Conservation (phyloP, 2,888 invertebrate species). For the Tinea pellionella region DNA sequence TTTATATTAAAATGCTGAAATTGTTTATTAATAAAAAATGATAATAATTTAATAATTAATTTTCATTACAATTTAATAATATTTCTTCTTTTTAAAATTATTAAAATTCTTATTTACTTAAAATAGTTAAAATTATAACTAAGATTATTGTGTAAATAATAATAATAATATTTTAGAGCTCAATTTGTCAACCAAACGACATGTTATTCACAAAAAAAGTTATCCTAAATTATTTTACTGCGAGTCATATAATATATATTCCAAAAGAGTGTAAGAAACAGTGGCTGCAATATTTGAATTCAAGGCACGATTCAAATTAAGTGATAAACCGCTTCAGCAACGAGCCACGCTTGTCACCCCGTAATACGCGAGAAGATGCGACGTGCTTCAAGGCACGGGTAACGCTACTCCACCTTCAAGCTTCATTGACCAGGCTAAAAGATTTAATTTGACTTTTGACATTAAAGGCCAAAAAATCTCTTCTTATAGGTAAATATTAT, state of each 20-base stretch:
- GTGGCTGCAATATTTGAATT: constrained; percentile 30
- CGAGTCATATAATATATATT: not conserved
- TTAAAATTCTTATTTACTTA: too few relatives aligned
- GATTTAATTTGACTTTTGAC: not conserved
- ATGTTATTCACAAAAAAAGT: not conserved
- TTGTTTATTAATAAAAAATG: too few relatives aligned
- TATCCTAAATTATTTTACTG: constrained; percentile 6
- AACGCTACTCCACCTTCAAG: not conserved
- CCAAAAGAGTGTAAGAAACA: constrained; percentile 3
- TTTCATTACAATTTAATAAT: too few relatives aligned
- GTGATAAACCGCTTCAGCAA: constrained; percentile 24
- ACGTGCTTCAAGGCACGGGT: not conserved
- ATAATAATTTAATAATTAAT: too few relatives aligned
- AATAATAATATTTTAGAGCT: not conserved
- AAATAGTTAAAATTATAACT: too few relatives aligned
- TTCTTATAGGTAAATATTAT: too few relatives aligned
- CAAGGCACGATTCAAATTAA: constrained; percentile 61
- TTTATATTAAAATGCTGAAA: too few relatives aligned
- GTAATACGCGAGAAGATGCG: constrained; percentile 1
- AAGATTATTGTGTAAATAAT: too few relatives aligned
- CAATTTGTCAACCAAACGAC: not conserved
- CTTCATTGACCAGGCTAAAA: not conserved
- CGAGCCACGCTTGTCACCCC: constrained; percentile 11
- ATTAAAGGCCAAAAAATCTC: too few relatives aligned
- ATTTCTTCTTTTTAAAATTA: too few relatives aligned